Conservation (phyloP, 1,140 invertebrate genomes). For the Caerostris darwini region DNA sequence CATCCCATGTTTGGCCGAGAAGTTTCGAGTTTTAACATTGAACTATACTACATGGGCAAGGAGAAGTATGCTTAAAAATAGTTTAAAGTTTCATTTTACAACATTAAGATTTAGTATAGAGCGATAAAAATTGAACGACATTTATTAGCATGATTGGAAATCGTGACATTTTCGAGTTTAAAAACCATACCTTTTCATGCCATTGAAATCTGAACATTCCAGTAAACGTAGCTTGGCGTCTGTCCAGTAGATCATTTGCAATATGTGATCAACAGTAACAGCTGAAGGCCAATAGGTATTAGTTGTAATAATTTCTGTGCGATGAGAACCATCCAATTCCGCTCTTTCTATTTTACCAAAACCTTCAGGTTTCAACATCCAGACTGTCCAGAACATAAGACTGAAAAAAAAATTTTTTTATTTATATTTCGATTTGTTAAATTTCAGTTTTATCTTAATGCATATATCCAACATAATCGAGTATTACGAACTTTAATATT, state of each 20-base stretch:
- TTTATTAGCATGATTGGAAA: background rate
- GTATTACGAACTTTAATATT: no score
- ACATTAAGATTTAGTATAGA: background rate
- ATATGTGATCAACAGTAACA: conserved; percentile 83
- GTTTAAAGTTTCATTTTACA: background rate
- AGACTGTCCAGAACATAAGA: conserved; percentile 61
- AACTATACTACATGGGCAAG: no score
- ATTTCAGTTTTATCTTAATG: no score
- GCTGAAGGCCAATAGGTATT: conserved; percentile 83
- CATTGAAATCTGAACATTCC: conserved; percentile 78
- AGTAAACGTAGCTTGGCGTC: conserved; percentile 84
- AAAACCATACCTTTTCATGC: conserved; percentile 67
- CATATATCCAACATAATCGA: no score
- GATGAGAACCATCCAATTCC: conserved; percentile 93
- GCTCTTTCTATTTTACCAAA: conserved; percentile 86
- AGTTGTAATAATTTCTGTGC: conserved; percentile 86
- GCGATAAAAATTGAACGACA: background rate
- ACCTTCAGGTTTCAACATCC: background rate
- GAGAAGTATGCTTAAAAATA: background rate
- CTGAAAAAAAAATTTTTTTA: background rate
- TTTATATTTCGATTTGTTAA: no score
- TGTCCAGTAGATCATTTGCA: conserved; percentile 83
- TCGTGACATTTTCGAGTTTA: background rate
- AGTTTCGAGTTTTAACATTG: no score
- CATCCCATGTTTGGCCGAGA: no score